Base-by-base conservation (phyloP, 2,888 invertebrate species). In the Amblyteles armatorius region DNA sequence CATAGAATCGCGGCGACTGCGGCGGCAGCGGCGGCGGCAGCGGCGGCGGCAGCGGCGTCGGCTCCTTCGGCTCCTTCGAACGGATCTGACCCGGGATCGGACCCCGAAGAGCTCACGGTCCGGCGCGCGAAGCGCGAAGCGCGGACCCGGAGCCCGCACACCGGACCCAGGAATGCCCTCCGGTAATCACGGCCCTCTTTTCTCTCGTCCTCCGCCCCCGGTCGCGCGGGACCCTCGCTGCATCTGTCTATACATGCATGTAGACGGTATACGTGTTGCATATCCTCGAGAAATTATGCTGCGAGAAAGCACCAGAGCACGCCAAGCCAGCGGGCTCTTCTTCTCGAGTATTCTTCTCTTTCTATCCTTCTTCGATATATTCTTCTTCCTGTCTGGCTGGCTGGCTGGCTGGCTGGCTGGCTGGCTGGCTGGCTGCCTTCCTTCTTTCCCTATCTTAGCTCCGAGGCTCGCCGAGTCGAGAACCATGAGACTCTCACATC, bases 41-140 rank as follows among this genome's bases (percentile, higher is more conserved):
- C 55, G 1, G 26, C 26, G 22, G 29, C 48, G 22, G 65, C 63
- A 4, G 19, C 13, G 29, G 69, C 73, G 36, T n/a, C n/a, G n/a
- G n/a, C n/a, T n/a, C n/a, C n/a, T n/a, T 50, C 55, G 19, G 26
- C 67, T 29, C 76, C 87, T 52, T 68, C 74, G 83, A 87, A 90
- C 89, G 91, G 92, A 93, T 93, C 93, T 93, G 93, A 94, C 93
- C 93, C 92, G 93, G 92, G 93, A 92, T 93, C 91, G 93, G 91
- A 91, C 92, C 91, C 88, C 90, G 82, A 82, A 71, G 76, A 89
- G 89, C 85, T 84, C 90, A 87, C 88, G 88, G 88, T 83, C 83
- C 86, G 79, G 7, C 63, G 22, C 33, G 63, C 33, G 63, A 63
- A 33, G 2, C 33, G 63, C 33, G 63, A 63, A 33, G 2, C 65